Base-by-base conservation (phyloP, 2,888 invertebrate genomes). In the Teinopalpus imperialis region DNA sequence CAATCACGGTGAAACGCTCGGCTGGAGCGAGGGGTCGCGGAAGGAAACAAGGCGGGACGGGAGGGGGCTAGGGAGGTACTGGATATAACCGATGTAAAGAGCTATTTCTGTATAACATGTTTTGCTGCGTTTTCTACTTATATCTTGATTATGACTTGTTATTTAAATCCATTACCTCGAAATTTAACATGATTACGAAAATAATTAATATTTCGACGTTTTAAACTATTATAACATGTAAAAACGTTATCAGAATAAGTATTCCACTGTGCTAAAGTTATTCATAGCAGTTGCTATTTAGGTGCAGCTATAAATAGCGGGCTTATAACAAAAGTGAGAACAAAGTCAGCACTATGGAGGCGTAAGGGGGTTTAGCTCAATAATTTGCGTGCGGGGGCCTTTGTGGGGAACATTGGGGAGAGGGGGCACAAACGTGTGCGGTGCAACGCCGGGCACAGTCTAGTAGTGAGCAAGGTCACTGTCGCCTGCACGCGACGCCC, bases 391-490 rank as follows among this genome's bases (percentile, higher is more conserved):
- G 45, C 39, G 40, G 39, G 39, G 36, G 13, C 20, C 12, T 14
- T 41, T 3, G 31, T 16, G 30, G 39, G 37, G 37, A 0, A 8
- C 3, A 27, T 4, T 34, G 20, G 20, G 20, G 14, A n/a, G 34
- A 10, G 21, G 34, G 13, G 21, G 43, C 20, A 14, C 27, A 14
- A 29, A 43, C 43, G 43, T 43, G 35, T 36, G 43, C 34, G 27
- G 44, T 44, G 44, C 44, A 39, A 12, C 37, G 42, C 32, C 43
- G 32, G 31, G 39, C 40, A 34, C 45, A 45, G 45, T 34, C 24
- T 39, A 45, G 45, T 39, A 34, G 37, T 37, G 26, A 37, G 45
- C 45, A 45, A 45, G 45, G 45, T 45, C 40, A 45, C 45, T 45
- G 45, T 40, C 45, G 45, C 34, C 20, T 39, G 37, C 44, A 40